These are phyloP conservation scores for Sicus ferrugineus DNA, from an alignment of 2,888 invertebrate genomes.

Conservation along the genomic window DNA sequence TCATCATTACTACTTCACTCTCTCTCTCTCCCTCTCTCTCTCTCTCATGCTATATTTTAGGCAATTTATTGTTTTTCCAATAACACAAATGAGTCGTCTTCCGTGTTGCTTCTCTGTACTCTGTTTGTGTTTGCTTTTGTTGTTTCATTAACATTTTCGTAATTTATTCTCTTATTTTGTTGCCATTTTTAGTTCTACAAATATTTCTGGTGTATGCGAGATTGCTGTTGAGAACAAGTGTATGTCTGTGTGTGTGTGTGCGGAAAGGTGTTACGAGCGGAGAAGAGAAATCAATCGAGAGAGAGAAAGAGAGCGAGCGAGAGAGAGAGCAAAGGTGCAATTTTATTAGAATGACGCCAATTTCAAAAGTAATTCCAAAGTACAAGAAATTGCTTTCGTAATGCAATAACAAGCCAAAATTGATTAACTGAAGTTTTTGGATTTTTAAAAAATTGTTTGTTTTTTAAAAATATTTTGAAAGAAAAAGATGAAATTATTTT, in stretches of 20 bases:
- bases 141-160: slow-evolving; percentile 21
- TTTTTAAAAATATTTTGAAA: too few relatives aligned
- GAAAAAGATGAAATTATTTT: too few relatives aligned
- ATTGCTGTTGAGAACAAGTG: too few relatives aligned
- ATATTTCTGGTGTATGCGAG: neutral
- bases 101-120: slow-evolving; percentile 31
- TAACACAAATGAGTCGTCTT: slow-evolving; percentile 8
- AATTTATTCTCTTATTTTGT: slow-evolving; percentile 12
- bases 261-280: too few relatives aligned
- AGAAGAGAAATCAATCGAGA: too few relatives aligned
- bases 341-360: neutral
- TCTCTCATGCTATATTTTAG: neutral
- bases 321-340: too few relatives aligned
- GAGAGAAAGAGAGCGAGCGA: neutral
- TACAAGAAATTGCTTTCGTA: too few relatives aligned
- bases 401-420: too few relatives aligned
- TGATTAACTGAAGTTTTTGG: too few relatives aligned
- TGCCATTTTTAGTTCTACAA: slow-evolving; percentile 37
- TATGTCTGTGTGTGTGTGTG: too few relatives aligned
- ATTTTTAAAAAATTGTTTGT: too few relatives aligned
- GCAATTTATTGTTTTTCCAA: neutral
- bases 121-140: neutral
- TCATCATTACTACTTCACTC: neutral
- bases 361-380: too few relatives aligned
- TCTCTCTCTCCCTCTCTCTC: neutral